Evolutionary conservation across 2,888 invertebrate species (phyloP), one percentile per base, ranked within the genome.

Genomic region (Nymphalis urticae): DNA sequence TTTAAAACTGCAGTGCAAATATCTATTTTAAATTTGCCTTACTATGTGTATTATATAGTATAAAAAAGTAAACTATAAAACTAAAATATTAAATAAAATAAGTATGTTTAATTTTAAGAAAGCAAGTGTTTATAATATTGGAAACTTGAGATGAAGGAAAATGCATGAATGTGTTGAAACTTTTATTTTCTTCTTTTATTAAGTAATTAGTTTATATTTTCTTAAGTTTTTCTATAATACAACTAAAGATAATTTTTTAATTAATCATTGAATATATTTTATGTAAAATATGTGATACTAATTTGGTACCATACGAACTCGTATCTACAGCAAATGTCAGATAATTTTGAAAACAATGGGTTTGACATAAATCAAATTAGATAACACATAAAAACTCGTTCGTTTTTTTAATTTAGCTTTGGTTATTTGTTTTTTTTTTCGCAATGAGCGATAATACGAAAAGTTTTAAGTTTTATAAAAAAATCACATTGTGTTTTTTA

Each of bases 21-120:
- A 68, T 48, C 54, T 68, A 62, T 69, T 58, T 69, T 62, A 51
- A 65, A 62, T 65, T 69, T 69, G 69, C 69, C 69, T 65, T 69
- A 69, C 42, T 65, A 69, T 67, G 50, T 56, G 50, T 69, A 62
- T 64, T 61, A 32, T 68, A 59, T 59, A 64, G 61, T 48, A 47
- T 17, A 47, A 56, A 65, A 62, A 58, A 60, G 53, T 61, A 60
- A 42, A 42, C 10, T 42, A 56, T 59, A 59, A 68, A 61, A 54
- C 21, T 17, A 69, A 61, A 54, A 19, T 64, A 64, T 53, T 59
- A 63, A 17, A 47, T 42, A 21, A 67, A 27, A 48, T 54, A 70
- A 54, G 63, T 64, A 64, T 66, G 61, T 32, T 56, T 56, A 64
- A 53, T 68, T 48, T 70, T 68, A 68, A 64, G 42, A 68, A 60